Evolutionary conservation across 1,140 invertebrate genomes (phyloP), one percentile per base, ranked within the genome.

Genomic region (Heliconius hewitsoni): DNA sequence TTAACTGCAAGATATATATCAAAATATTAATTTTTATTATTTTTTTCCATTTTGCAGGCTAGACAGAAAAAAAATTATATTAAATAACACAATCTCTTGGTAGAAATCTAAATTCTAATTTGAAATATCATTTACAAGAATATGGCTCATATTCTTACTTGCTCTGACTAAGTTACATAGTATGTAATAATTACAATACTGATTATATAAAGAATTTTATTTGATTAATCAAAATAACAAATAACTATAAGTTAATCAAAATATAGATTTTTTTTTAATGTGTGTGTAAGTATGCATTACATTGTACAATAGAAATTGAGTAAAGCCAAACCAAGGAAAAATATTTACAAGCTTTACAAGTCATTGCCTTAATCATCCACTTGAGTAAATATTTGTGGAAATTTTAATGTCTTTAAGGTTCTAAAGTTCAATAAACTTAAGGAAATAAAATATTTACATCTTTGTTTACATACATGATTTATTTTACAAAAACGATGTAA

Each of bases 321-420:
- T 27, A 30, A 16, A 30, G 27, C 23, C 0, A 16, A 66, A 11
- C 27, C 27, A 30, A 66, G 60, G 60, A 66, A 66, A 66, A 66
- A 27, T 66, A 66, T 66, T 27, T 11, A 30, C 23, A 66, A 66
- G 27, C 27, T 66, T 66, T 6, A 66, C n/a, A 66, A 30, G 60
- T 66, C 60, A 66, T 66, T 66, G 60, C 23, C 23, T 30, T 30
- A 66, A 30, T 66, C 11, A 30, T 66, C 60, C 71, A 74, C 57
- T 76, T 76, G 71, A 71, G 34, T 70, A 73, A 72, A 81, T 66
- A 66, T 27, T 66, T 66, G 23, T 66, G 13, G 60, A 66, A 66
- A 60, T 23, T 60, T 57, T 23, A 60, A 66, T 66, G 60, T 66
- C 27, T 66, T 66, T 30, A 30, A 16, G 27, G 60, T 30, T 66